Percentiles rank a stretch among this genome's conserved stretches.
Conservation (phyloP, 1,140 invertebrate genomes). For the Brachystomella parvula region DNA sequence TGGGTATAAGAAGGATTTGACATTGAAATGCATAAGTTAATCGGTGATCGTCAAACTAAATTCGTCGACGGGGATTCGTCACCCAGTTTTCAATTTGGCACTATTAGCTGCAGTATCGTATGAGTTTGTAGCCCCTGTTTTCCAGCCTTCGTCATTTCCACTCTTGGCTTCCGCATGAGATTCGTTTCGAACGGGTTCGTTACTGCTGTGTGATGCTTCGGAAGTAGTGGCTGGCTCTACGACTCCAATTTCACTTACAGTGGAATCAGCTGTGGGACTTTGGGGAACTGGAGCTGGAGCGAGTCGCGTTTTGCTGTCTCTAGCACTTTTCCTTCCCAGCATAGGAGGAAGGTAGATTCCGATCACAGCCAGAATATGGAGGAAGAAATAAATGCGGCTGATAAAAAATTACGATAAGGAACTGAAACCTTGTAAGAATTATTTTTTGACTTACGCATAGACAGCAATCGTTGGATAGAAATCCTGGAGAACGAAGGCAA, state of each 20-base stretch:
- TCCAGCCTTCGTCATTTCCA: conserved; percentile 4
- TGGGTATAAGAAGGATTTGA: not conserved
- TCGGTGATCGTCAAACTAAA: not conserved
- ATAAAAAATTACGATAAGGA: conserved; percentile 34
- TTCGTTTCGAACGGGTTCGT: not conserved
- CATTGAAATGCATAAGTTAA: not conserved
- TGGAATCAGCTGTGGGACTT: not conserved
- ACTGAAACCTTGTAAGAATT: conserved; percentile 10
- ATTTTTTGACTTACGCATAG: conserved; percentile 43
- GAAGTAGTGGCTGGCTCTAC: not conserved
- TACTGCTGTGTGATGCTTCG: not conserved
- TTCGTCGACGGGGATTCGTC: not conserved
- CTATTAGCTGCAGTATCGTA: conserved; percentile 9
- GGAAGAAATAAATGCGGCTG: conserved; percentile 52
- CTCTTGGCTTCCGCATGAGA: not conserved
- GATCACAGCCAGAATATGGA: conserved; percentile 51
- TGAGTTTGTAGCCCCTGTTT: conserved; percentile 5
- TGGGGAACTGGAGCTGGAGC: not conserved
- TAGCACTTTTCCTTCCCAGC: conserved; percentile 3
- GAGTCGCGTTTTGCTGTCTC: not conserved
- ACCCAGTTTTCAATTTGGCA: conserved; percentile 20
- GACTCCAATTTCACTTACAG: not conserved
- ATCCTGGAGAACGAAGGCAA: conserved; percentile 82
- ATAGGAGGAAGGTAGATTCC: conserved; percentile 50
- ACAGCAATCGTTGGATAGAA: conserved; percentile 57